phyloP scores from a whole-genome alignment of 2,797 vertebrate species.

The Circus cinereus region DNA sequence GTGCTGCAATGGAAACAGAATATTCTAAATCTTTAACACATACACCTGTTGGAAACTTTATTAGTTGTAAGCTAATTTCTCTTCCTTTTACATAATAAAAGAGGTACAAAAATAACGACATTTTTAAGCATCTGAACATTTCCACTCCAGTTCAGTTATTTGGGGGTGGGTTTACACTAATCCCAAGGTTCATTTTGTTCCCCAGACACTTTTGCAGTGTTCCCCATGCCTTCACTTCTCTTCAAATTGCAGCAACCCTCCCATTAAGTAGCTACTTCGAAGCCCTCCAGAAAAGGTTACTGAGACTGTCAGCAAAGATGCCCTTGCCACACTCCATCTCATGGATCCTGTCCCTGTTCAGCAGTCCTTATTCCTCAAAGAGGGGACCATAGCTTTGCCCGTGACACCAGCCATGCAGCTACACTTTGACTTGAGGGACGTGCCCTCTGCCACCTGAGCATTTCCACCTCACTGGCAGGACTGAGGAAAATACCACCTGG shows the following conservation, averaged over 20 bases:
- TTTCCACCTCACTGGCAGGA: not conserved
- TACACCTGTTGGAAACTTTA: not conserved
- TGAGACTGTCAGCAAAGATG: not conserved
- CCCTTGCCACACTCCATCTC: not conserved
- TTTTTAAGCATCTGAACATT: not conserved
- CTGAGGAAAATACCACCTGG: not conserved
- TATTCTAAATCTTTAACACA: not conserved
- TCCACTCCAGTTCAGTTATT: not conserved
- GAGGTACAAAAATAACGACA: not conserved
- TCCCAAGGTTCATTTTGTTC: not conserved
- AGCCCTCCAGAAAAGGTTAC: not conserved
- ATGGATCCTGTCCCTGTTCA: not conserved
- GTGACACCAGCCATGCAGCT: not conserved
- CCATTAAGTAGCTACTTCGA: not conserved
- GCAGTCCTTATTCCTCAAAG: not conserved
- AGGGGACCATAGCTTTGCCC: not conserved
- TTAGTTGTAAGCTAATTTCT: slow-evolving; percentile 1
- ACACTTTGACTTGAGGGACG: not conserved
- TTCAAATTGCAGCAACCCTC: not conserved
- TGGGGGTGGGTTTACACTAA: not conserved
- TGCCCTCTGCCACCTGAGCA: not conserved
- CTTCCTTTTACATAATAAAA: not conserved
- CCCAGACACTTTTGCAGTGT: not conserved
- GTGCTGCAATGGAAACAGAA: slow-evolving; percentile 7
- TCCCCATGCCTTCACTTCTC: not conserved